Percentiles rank a stretch among this genome's conserved stretches.
Evolutionary conservation across 2,797 vertebrate species (phyloP).

Genomic region (Galago senegalensis): DNA sequence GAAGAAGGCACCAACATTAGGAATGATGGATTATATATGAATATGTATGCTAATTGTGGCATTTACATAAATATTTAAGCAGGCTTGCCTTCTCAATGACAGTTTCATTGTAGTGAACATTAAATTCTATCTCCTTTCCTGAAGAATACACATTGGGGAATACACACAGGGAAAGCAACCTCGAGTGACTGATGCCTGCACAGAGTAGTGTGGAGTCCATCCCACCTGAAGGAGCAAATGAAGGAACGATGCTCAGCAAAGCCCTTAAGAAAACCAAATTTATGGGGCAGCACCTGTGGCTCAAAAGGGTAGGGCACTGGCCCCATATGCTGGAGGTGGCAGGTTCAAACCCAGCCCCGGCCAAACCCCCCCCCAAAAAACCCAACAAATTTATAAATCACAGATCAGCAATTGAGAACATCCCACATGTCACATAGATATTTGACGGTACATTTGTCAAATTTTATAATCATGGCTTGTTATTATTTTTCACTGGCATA

Average conservation of each 20-base stretch:
- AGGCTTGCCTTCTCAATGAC: neutral
- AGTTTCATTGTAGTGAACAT: neutral
- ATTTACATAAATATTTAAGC: constrained; percentile 28
- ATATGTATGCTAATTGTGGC: neutral
- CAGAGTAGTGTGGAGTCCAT: neutral
- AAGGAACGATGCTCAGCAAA: neutral
- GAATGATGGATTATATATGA: neutral
- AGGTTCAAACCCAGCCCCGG: too few relatives aligned
- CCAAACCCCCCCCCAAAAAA: too few relatives aligned
- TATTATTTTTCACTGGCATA: neutral
- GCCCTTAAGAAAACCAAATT: constrained; percentile 53
- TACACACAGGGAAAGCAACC: neutral
- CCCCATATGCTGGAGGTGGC: too few relatives aligned
- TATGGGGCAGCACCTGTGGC: too few relatives aligned
- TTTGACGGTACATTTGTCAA: constrained; percentile 34
- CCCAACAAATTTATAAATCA: constrained; percentile 9
- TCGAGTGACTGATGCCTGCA: neutral
- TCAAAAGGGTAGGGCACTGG: too few relatives aligned
- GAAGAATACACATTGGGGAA: neutral
- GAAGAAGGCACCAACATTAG: neutral
- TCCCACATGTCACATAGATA: neutral
- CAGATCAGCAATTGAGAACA: neutral
- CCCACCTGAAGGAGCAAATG: neutral
- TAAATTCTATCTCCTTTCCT: constrained; percentile 17
- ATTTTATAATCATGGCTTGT: constrained; percentile 34